Evolutionary conservation across 2,797 vertebrate genomes (phyloP).

Genomic region (Coracias cyanogaster): DNA sequence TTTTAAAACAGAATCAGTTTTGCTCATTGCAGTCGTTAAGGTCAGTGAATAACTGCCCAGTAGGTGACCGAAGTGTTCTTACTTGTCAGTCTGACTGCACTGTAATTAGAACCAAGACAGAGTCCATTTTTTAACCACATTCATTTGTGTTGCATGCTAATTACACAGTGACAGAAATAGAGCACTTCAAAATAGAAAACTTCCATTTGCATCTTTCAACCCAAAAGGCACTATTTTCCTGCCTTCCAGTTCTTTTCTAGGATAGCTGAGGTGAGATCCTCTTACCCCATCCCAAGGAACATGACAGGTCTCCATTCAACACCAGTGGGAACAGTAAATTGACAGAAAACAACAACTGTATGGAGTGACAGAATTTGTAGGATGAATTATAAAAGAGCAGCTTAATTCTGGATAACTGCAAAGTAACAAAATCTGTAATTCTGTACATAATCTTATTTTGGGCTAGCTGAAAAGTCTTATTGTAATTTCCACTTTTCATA

Average conservation of each 20-base stretch:
- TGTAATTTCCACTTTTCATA: neutral
- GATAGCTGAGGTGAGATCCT: neutral
- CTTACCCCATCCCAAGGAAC: neutral
- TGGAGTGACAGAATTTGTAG: neutral
- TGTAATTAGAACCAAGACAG: neutral
- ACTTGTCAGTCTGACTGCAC: neutral
- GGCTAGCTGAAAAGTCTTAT: neutral
- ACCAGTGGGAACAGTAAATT: neutral
- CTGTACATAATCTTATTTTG: neutral
- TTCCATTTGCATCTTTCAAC: neutral
- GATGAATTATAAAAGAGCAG: neutral
- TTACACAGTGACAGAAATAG: neutral
- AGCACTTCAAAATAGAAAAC: neutral
- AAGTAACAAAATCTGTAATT: neutral
- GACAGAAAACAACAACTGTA: neutral
- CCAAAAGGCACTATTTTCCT: neutral
- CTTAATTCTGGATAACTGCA: neutral
- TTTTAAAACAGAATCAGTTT: neutral
- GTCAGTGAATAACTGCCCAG: neutral
- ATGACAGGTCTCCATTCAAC: neutral
- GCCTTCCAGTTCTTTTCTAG: neutral
- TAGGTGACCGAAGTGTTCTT: neutral
- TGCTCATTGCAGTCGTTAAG: neutral
- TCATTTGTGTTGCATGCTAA: neutral
- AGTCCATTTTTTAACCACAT: neutral